Base-by-base conservation (phyloP, 2,888 invertebrate species). In the Caradrina clavipalpis region DNA sequence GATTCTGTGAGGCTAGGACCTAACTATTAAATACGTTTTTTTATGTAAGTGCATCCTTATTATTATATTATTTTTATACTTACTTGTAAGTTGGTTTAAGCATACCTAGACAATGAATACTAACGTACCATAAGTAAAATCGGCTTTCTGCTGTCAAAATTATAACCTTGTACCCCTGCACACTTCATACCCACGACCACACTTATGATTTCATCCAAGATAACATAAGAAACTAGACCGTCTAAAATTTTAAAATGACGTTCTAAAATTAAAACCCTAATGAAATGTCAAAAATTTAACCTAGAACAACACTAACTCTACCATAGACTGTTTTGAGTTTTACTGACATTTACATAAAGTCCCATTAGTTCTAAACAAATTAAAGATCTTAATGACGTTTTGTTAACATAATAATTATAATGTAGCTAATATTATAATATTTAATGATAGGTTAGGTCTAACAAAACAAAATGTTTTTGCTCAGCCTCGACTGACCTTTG, bases 401-500 rank as follows among this genome's bases (percentile, higher is more conserved):
- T 78, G 81, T 85, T 85, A 88, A 86, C 85, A 84, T 85, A 55
- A 87, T 87, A 87, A 87, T 77, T 83, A 85, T 86, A 8, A 35
- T 26, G 45, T 17, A 73, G 66, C 70, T 66, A 72, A 73, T 76
- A 67, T 59, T 71, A 69, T 70, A 67, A 60, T 71, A 69, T 70
- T 75, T 89, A 89, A 89, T 89, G 75, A 89, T 88, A 88, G 87
- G 87, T 76, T 63, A 76, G 80, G n/a, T 76, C 75, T 65, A 60
- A 72, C 45, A 45, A 39, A 81, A 80, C 69, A 81, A 79, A 70
- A 70, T 68, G 81, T 87, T 89, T 89, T 87, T 90, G 59, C 84
- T 81, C 10, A 65, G 87, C 86, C 84, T 87, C 81, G 82, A 69
- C 74, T 73, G 71, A 77, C 76, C 80, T 71, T 86, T 91, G 86